Conservation (phyloP, 2,888 invertebrate species). For the Erebia palarica region DNA sequence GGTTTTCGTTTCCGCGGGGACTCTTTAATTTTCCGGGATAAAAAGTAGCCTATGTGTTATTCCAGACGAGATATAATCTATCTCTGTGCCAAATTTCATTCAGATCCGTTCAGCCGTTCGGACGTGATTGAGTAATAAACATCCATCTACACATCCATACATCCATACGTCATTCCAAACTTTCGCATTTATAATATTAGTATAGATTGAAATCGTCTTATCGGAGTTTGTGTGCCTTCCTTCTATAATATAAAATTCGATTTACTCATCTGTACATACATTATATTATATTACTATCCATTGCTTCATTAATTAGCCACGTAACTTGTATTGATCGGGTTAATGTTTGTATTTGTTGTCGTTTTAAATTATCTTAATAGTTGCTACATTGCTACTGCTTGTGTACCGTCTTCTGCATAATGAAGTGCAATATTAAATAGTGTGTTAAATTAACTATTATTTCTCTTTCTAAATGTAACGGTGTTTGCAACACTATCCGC, state of each 20-base stretch:
- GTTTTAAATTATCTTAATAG: constrained; percentile 14
- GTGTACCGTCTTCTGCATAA: constrained; percentile 9
- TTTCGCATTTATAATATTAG: no score
- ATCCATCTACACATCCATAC: no score
- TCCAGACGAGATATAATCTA: no score
- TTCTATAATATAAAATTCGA: background rate
- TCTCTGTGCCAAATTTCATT: no score
- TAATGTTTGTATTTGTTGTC: constrained; percentile 5
- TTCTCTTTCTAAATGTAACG: background rate
- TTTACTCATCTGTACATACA: background rate
- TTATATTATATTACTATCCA: background rate
- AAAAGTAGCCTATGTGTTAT: no score
- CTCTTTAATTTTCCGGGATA: no score
- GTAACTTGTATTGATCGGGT: constrained; percentile 2
- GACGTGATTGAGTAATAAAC: no score
- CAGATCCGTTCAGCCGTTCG: no score
- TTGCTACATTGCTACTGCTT: background rate
- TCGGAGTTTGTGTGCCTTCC: background rate
- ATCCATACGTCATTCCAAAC: no score
- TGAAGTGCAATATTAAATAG: constrained; percentile 10
- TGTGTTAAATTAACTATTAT: background rate
- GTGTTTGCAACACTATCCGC: background rate
- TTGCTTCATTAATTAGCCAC: background rate
- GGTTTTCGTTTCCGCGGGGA: no score
- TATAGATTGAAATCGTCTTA: background rate